These are phyloP conservation scores for Drosophila imparisetae DNA, from an alignment of 2,888 invertebrate genomes.

Conservation along the genomic window DNA sequence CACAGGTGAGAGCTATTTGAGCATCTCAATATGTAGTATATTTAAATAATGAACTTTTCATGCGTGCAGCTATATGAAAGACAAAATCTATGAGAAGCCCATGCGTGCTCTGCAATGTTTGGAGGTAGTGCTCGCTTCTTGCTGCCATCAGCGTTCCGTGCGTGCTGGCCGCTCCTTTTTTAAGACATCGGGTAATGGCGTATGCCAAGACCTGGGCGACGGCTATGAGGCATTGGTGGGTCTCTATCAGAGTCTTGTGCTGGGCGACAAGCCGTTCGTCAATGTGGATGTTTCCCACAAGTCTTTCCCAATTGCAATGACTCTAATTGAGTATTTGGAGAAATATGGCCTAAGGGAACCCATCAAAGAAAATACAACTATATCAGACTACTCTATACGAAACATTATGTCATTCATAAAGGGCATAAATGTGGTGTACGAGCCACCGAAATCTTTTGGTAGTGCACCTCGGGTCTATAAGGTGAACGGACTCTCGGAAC, in stretches of 20 bases:
- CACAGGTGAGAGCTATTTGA: slow-evolving; percentile 62
- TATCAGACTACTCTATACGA: not conserved
- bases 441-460: slow-evolving; percentile 72
- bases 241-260: slow-evolving; percentile 95
- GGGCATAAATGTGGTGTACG: slow-evolving; percentile 77
- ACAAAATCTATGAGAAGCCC: slow-evolving; percentile 83
- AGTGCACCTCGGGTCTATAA: slow-evolving; percentile 66
- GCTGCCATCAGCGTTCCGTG: slow-evolving; percentile 79
- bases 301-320: slow-evolving; percentile 88
- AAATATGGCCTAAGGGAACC: slow-evolving; percentile 63
- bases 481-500: slow-evolving; percentile 61
- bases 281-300: slow-evolving; percentile 96
- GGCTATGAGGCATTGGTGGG: slow-evolving; percentile 97
- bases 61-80: slow-evolving; percentile 72
- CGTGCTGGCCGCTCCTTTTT: slow-evolving; percentile 90
- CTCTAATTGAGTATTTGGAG: slow-evolving; percentile 85
- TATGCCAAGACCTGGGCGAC: slow-evolving; percentile 87
- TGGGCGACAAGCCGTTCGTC: slow-evolving; percentile 94
- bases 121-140: slow-evolving; percentile 88
- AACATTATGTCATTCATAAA: slow-evolving; percentile 58
- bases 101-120: slow-evolving; percentile 86
- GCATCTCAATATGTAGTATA: not conserved
- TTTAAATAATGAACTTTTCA: not conserved
- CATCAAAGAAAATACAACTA: slow-evolving; percentile 17
- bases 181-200: slow-evolving; percentile 84